Percentiles rank a stretch among this genome's conserved stretches.
Conservation (phyloP, 2,797 vertebrate species). For the Cuculus canorus region DNA sequence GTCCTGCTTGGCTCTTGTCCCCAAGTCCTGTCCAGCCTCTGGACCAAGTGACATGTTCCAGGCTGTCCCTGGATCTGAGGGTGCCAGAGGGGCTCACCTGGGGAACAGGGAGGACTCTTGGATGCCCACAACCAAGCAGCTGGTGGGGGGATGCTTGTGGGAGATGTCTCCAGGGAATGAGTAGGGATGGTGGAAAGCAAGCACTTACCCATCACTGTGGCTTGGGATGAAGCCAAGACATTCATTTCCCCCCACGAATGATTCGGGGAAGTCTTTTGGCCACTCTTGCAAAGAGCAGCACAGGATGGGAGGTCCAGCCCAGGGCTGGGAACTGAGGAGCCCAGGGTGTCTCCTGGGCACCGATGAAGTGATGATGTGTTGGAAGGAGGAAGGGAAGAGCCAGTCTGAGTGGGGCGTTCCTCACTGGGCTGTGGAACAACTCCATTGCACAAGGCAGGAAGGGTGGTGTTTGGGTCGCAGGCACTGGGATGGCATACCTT, state of each 20-base stretch:
- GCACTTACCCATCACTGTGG: rapidly evolving
- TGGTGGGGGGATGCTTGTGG: not conserved
- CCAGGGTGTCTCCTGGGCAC: not conserved
- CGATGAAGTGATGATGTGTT: rapidly evolving
- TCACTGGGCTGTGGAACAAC: not conserved
- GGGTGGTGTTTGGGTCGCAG: not conserved
- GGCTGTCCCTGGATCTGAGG: rapidly evolving
- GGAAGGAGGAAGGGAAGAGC: conserved; percentile 31
- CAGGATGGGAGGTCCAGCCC: conserved; percentile 17
- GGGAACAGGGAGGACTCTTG: not conserved
- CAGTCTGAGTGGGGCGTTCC: not conserved
- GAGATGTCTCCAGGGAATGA: not conserved
- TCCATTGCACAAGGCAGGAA: conserved; percentile 42
- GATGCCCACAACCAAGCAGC: not conserved
- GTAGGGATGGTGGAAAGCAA: not conserved
- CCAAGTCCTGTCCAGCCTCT: not conserved
- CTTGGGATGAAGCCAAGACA: not conserved
- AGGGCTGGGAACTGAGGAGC: not conserved
- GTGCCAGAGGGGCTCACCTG: not conserved
- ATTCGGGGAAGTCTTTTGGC: conserved; percentile 1
- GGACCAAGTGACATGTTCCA: not conserved
- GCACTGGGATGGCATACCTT: not conserved
- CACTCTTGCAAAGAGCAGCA: not conserved
- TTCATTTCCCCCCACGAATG: not conserved
- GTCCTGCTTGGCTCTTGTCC: not conserved